phyloP scores from a whole-genome alignment of 2,797 vertebrate species.

The Picus viridis region DNA sequence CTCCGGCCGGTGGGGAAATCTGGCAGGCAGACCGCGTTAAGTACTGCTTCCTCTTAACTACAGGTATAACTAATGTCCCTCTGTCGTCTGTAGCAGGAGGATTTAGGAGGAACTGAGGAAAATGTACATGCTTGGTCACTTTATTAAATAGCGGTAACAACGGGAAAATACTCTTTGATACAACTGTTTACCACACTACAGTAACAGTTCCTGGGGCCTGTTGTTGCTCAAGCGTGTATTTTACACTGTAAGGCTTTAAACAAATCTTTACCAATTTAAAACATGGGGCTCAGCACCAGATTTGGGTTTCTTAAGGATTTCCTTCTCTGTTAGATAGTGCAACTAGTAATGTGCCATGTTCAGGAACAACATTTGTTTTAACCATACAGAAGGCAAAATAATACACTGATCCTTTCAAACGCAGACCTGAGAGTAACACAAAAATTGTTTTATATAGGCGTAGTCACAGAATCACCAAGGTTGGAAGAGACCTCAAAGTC shows the following conservation, averaged over 20 bases:
- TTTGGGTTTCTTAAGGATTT: not conserved
- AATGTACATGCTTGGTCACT: not conserved
- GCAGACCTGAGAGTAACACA: rapidly evolving
- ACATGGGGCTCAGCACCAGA: rapidly evolving
- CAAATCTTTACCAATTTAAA: not conserved
- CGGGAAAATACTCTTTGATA: not conserved
- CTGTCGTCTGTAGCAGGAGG: rapidly evolving
- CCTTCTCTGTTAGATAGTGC: not conserved
- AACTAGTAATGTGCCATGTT: rapidly evolving
- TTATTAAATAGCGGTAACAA: not conserved
- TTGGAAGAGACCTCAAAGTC: too few relatives aligned
- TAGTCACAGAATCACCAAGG: too few relatives aligned
- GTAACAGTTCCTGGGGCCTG: rapidly evolving
- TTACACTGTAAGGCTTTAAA: not conserved
- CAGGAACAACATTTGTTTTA: not conserved
- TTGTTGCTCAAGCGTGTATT: not conserved
- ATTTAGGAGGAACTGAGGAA: rapidly evolving
- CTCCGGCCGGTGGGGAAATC: not conserved
- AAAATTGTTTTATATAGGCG: not conserved
- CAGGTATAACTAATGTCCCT: rapidly evolving
- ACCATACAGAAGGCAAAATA: not conserved
- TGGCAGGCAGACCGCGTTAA: not conserved
- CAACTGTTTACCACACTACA: rapidly evolving
- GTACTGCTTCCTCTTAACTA: rapidly evolving
- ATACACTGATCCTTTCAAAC: not conserved